Conservation (phyloP, 2,888 invertebrate species). For the Thysanoteuthis rhombus region DNA sequence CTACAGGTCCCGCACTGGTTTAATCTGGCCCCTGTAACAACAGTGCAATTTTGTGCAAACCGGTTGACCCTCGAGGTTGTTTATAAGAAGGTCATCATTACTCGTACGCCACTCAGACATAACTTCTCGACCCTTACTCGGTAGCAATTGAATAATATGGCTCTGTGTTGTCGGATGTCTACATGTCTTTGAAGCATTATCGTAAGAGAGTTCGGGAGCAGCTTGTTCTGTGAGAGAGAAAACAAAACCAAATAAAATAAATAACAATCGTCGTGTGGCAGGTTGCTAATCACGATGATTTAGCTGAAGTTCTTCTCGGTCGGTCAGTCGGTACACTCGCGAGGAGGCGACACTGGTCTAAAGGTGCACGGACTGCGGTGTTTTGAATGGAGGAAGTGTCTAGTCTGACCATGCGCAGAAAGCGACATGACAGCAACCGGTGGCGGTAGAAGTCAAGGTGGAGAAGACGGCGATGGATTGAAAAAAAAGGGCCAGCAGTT, state of each 20-base stretch:
- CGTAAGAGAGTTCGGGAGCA: not conserved
- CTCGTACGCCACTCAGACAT: not conserved
- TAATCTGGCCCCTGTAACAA: too few species aligned
- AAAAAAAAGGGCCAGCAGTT: not conserved
- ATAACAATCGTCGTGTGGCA: not conserved
- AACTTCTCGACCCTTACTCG: not conserved
- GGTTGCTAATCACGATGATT: conserved; percentile 12
- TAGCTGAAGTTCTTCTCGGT: not conserved
- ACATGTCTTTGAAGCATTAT: too few species aligned
- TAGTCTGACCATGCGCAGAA: not conserved
- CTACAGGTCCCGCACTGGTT: too few species aligned
- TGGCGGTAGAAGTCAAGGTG: not conserved
- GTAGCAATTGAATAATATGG: not conserved
- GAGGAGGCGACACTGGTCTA: not conserved
- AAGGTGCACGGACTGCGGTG: not conserved
- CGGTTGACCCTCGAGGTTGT: not conserved
- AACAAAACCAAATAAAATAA: not conserved
- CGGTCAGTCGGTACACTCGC: conserved; percentile 12
- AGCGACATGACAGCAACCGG: too few species aligned
- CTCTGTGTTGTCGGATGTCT: not conserved
- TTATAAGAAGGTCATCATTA: not conserved
- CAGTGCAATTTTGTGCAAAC: not conserved
- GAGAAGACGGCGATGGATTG: not conserved
- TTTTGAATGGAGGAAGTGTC: not conserved
- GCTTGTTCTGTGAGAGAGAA: not conserved